Percentiles rank a stretch among this genome's conserved stretches.
phyloP scores from a whole-genome alignment of 2,113 vertebrate species.

The Antechinus flavipes region DNA sequence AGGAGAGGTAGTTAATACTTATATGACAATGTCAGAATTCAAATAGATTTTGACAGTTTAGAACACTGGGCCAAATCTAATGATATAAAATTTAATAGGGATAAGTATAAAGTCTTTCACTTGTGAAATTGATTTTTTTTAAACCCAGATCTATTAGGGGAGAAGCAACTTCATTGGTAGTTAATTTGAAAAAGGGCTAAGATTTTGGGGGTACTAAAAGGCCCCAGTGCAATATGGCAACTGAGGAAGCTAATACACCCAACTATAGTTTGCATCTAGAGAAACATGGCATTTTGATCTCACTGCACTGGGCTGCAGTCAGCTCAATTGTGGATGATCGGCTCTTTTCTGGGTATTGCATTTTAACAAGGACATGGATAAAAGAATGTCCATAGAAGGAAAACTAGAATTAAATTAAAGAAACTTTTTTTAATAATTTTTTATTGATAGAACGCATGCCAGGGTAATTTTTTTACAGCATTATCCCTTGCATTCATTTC shows the following conservation, averaged over 20 bases:
- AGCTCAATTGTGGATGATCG: background rate
- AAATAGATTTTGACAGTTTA: background rate
- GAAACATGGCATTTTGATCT: background rate
- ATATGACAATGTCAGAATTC: background rate
- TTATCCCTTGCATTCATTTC: too few relatives aligned
- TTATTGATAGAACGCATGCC: too few relatives aligned
- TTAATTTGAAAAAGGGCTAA: background rate
- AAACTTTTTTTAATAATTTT: background rate
- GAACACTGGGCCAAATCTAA: background rate
- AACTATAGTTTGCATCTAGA: background rate
- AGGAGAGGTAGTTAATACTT: background rate
- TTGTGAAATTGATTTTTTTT: background rate
- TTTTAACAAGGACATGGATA: background rate
- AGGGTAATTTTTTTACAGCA: too few relatives aligned
- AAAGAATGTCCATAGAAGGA: background rate
- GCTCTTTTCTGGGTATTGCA: background rate
- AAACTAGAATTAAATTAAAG: background rate
- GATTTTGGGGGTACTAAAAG: background rate
- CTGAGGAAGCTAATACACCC: background rate
- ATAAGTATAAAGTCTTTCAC: background rate
- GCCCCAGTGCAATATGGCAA: background rate
- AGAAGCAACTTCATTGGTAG: background rate
- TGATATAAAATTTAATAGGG: background rate
- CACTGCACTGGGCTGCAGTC: background rate
- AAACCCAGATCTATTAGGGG: background rate